Conservation (phyloP, 2,113 vertebrate species). For the Pterocles burchelli region DNA sequence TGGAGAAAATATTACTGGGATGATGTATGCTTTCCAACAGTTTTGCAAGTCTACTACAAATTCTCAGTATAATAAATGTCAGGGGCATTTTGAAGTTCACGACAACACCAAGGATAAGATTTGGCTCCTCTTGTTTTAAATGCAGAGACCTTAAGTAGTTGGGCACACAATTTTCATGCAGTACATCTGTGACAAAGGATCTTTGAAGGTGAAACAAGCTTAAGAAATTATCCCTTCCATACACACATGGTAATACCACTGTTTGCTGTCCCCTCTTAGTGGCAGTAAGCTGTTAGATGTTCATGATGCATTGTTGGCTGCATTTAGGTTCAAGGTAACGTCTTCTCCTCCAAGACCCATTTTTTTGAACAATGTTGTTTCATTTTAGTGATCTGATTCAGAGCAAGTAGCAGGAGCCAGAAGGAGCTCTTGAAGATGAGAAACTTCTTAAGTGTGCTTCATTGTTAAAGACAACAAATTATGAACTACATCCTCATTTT, state of each 20-base stretch:
- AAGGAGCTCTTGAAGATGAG: neutral
- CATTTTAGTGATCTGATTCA: neutral
- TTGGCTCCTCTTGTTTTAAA: neutral
- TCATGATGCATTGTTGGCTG: neutral
- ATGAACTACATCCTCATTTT: neutral
- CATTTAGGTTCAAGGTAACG: neutral
- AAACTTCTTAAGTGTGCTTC: neutral
- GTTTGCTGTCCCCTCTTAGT: neutral
- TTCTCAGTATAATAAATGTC: neutral
- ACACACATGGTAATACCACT: neutral
- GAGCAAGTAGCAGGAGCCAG: neutral
- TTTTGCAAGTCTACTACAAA: neutral
- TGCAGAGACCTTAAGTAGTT: neutral
- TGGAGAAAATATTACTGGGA: neutral
- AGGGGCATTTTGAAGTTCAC: neutral
- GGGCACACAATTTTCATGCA: neutral
- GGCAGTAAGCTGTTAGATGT: neutral
- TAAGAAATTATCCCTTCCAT: neutral
- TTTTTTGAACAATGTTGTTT: neutral
- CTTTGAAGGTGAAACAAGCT: neutral
- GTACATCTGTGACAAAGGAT: neutral
- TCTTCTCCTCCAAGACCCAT: neutral
- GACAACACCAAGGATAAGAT: neutral
- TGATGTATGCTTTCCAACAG: neutral
- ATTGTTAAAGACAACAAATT: neutral